These are phyloP conservation scores for Malacoctenus gilli DNA, from an alignment of 2,797 vertebrate genomes.

Conservation along the genomic window DNA sequence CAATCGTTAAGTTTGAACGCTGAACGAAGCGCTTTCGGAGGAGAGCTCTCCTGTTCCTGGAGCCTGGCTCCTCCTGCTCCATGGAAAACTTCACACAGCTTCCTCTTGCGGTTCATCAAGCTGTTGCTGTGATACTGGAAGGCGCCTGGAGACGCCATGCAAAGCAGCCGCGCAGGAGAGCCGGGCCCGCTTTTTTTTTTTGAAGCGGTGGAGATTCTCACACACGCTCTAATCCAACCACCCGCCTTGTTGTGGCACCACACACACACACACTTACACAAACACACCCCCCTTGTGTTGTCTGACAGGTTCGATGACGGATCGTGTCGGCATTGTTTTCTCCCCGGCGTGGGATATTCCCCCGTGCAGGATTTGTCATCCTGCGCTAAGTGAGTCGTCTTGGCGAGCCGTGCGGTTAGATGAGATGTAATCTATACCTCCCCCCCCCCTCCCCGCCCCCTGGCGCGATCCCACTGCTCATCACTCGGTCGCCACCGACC, in stretches of 20 bases:
- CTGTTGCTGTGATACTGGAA: conserved; percentile 15
- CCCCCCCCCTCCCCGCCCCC: too few species aligned
- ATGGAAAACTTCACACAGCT: conserved; percentile 15
- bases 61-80: conserved; percentile 21
- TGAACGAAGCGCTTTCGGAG: too few species aligned
- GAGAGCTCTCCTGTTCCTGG: not conserved
- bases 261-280: too few species aligned
- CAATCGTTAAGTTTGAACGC: too few species aligned
- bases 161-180: conserved; percentile 36
- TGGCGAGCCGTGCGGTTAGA: conserved; percentile 47
- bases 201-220: conserved; percentile 37
- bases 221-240: conserved; percentile 37
- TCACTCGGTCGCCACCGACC: conserved; percentile 32
- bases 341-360: conserved; percentile 52
- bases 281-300: conserved; percentile 44
- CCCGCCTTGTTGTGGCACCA: conserved; percentile 67
- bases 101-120: conserved; percentile 31
- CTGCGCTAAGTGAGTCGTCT: conserved; percentile 68
- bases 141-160: conserved; percentile 26
- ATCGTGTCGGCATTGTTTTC: conserved; percentile 65
- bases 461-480: conserved; percentile 47
- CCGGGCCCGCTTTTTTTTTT: conserved; percentile 10
- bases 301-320: conserved; percentile 72
- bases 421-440: conserved; percentile 72
- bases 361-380: conserved; percentile 60